Percentiles rank a stretch among this genome's conserved stretches.
phyloP scores from a whole-genome alignment of 2,888 invertebrate genomes.

The Charanyca ferruginea region DNA sequence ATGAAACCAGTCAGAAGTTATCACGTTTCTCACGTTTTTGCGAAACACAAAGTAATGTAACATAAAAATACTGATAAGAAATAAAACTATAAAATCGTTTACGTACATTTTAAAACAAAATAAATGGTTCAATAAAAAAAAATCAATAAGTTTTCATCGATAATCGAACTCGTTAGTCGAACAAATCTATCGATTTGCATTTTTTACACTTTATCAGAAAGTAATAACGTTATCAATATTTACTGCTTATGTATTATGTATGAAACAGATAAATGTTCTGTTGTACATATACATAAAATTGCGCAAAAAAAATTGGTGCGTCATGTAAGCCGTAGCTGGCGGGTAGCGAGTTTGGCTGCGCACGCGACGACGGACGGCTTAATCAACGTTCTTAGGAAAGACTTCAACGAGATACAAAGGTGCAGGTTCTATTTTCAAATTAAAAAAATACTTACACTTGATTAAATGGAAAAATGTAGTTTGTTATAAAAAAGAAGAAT shows the following conservation, averaged over 20 bases:
- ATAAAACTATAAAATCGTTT: slow-evolving; percentile 10
- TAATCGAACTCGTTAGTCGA: slow-evolving; percentile 22
- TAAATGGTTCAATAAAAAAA: slow-evolving; percentile 44
- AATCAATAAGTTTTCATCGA: slow-evolving; percentile 41
- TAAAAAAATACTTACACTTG: background rate
- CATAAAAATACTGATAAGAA: slow-evolving; percentile 20
- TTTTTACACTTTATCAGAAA: slow-evolving; percentile 37
- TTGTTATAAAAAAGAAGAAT: background rate
- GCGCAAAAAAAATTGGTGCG: slow-evolving; percentile 23
- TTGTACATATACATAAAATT: slow-evolving; percentile 29
- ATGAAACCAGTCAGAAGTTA: too few relatives aligned
- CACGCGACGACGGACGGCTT: slow-evolving; percentile 29
- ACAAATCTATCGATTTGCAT: slow-evolving; percentile 52
- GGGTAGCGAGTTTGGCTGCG: slow-evolving; percentile 28
- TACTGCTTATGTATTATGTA: slow-evolving; percentile 59
- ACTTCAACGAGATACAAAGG: slow-evolving; percentile 66
- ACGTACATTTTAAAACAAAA: slow-evolving; percentile 26
- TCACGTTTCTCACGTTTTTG: slow-evolving; percentile 39
- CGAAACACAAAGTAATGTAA: background rate
- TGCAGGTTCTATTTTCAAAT: background rate
- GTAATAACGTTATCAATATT: slow-evolving; percentile 67
- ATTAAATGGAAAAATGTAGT: background rate
- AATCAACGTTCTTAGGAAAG: slow-evolving; percentile 64
- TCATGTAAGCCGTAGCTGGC: slow-evolving; percentile 1
- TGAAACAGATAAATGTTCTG: slow-evolving; percentile 33